A percentile compares a stretch with the other conserved stretches of the same genome.
These are phyloP conservation scores for Trichonephila clavipes DNA, from an alignment of 1,140 invertebrate species.

Conservation along the genomic window DNA sequence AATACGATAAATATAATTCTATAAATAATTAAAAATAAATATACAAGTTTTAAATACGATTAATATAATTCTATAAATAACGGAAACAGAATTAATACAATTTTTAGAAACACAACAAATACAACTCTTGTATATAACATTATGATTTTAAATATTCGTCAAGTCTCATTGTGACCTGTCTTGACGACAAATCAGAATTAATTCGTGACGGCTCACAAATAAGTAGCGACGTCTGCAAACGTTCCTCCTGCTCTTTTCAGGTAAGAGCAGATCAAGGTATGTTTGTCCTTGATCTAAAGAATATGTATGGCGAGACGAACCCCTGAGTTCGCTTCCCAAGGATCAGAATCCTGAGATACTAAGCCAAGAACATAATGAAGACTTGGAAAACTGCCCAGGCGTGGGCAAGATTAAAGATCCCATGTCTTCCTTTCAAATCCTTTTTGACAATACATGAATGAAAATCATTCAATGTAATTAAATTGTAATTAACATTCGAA, in stretches of 20 bases:
- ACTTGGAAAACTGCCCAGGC: not conserved
- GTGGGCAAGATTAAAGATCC: not conserved
- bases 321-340: not conserved
- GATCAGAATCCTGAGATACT: not conserved
- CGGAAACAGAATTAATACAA: no score
- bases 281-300: constrained; percentile 61
- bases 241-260: not conserved
- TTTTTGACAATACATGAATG: not conserved
- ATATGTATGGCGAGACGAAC: constrained; percentile 3
- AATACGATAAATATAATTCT: no score
- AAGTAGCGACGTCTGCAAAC: not conserved
- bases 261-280: constrained; percentile 36
- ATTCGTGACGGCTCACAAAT: no score
- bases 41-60: no score
- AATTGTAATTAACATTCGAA: not conserved
- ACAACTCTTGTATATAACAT: no score
- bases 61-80: no score
- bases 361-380: constrained; percentile 13
- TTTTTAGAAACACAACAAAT: no score
- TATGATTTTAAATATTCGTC: no score
- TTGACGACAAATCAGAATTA: no score
- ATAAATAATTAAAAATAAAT: no score
- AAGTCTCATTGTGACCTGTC: no score
- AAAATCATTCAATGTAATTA: not conserved
- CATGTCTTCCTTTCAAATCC: not conserved